Conservation (phyloP, 2,113 vertebrate species). For the Ciconia maguari region DNA sequence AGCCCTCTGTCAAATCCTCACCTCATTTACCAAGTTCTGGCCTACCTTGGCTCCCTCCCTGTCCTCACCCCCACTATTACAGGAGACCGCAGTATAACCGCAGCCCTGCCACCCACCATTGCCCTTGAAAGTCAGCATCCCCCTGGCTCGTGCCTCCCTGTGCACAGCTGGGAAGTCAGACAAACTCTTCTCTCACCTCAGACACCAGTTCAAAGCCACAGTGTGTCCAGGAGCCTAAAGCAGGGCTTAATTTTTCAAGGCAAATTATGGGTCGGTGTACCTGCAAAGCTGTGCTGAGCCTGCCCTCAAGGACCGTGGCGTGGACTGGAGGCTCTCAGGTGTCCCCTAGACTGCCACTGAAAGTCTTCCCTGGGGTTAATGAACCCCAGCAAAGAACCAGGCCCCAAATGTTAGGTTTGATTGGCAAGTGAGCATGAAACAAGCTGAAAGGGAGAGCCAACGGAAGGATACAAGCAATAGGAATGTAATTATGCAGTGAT, state of each 20-base stretch:
- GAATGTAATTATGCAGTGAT: constrained; percentile 41
- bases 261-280: not conserved
- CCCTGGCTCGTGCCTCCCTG: rapidly evolving
- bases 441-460: not conserved
- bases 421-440: not conserved
- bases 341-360: not conserved
- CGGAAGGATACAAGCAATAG: not conserved
- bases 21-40: not conserved
- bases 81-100: not conserved
- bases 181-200: not conserved
- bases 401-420: not conserved
- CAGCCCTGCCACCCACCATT: not conserved
- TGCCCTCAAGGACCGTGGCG: not conserved
- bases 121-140: not conserved
- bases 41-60: not conserved
- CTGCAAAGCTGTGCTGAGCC: not conserved
- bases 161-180: not conserved
- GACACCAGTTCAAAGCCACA: not conserved
- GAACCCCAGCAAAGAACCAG: not conserved
- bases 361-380: not conserved
- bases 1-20: not conserved
- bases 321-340: not conserved
- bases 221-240: not conserved
- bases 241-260: not conserved
- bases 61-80: rapidly evolving